Evolutionary conservation across 2,888 invertebrate genomes (phyloP).

Genomic region (Drosophila flavopinicola): DNA sequence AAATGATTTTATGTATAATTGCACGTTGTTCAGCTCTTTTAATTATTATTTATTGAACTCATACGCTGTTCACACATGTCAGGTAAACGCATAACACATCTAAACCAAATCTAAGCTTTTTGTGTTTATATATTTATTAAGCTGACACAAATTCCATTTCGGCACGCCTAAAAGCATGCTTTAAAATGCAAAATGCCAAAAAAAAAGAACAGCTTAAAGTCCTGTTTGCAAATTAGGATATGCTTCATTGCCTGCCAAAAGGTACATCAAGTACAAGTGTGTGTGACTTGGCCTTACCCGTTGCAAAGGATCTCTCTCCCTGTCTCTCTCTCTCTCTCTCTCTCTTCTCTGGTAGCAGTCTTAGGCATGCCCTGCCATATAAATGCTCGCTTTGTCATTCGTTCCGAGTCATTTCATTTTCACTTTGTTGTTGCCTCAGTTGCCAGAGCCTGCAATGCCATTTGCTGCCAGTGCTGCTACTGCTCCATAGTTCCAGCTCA

Average conservation of each 20-base stretch:
- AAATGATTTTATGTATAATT: constrained; percentile 8
- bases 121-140: too few relatives aligned
- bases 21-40: background rate
- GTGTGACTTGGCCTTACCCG: constrained; percentile 32
- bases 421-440: constrained; percentile 77
- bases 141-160: constrained; percentile 7
- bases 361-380: constrained; percentile 61
- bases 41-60: background rate
- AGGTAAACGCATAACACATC: constrained; percentile 12
- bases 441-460: constrained; percentile 60
- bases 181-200: constrained; percentile 50
- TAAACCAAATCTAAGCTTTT: too few relatives aligned
- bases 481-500: constrained; percentile 74
- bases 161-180: constrained; percentile 40
- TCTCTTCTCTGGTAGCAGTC: constrained; percentile 15
- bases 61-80: background rate
- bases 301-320: constrained; percentile 5
- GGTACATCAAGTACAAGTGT: constrained; percentile 66
- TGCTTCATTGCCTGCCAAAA: constrained; percentile 78
- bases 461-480: constrained; percentile 53
- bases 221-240: constrained; percentile 63
- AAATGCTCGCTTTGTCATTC: constrained; percentile 79
- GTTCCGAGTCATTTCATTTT: constrained; percentile 81
- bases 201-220: constrained; percentile 66
- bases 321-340: constrained; percentile 6